Evolutionary conservation across 2,113 vertebrate species (phyloP).

Genomic region (Upupa epops): DNA sequence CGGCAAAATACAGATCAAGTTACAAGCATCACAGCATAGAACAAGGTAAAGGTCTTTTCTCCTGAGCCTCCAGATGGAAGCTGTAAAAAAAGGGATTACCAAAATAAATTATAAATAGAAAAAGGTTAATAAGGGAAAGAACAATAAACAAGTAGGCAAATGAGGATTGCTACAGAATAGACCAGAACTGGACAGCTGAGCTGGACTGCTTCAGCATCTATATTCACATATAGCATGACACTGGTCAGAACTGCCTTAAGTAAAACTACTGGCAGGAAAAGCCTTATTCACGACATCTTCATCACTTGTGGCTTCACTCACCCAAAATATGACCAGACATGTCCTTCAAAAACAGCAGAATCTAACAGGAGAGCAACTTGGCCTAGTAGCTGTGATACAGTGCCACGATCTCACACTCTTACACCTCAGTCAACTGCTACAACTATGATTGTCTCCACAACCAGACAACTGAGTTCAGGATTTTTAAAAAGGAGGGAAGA

Average conservation of each 20-base stretch:
- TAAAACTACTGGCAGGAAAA: background rate
- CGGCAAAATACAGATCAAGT: background rate
- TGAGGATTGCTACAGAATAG: background rate
- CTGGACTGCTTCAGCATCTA: background rate
- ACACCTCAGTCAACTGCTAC: background rate
- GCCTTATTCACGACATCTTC: background rate
- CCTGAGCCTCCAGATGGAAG: background rate
- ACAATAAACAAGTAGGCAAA: background rate
- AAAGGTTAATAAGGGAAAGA: background rate
- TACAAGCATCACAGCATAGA: background rate
- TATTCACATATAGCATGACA: background rate
- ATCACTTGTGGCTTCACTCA: background rate
- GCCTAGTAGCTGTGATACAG: background rate
- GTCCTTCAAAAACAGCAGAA: background rate
- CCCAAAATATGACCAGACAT: background rate
- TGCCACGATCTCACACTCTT: background rate
- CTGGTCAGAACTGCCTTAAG: background rate
- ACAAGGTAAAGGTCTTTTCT: background rate
- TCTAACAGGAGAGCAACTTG: background rate
- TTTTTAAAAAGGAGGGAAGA: background rate
- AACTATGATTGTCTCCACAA: background rate
- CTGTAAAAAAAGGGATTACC: background rate
- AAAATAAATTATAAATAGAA: background rate
- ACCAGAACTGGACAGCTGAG: background rate
- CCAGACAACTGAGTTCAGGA: background rate